Percentiles rank a stretch among this genome's conserved stretches.
phyloP scores from a whole-genome alignment of 1,140 invertebrate genomes.

The Ceratina calcarata region DNA sequence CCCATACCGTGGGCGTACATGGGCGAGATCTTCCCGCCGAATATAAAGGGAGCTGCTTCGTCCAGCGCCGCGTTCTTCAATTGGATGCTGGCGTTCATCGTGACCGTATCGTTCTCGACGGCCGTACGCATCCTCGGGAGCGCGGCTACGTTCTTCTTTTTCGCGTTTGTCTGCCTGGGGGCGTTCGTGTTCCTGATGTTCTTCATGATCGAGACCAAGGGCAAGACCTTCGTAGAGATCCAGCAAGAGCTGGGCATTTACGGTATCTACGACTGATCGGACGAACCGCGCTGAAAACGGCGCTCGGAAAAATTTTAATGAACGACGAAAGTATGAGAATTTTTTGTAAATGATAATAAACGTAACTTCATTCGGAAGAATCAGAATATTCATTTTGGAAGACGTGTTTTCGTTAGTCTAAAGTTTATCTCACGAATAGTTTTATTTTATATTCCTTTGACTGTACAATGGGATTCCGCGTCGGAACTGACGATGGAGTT shows the following conservation, averaged over 20 bases:
- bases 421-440: no score
- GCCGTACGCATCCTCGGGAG: conserved; percentile 81
- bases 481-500: no score
- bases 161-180: conserved; percentile 83
- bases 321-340: no score
- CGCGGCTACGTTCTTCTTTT: conserved; percentile 85
- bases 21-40: conserved; percentile 83
- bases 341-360: no score
- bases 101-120: conserved; percentile 84
- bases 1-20: conserved; percentile 86
- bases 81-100: conserved; percentile 86
- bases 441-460: no score
- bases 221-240: conserved; percentile 84
- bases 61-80: conserved; percentile 84
- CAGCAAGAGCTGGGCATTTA: conserved; percentile 67
- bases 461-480: no score
- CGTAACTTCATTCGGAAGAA: no score
- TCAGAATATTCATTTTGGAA: no score
- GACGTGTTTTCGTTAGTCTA: no score
- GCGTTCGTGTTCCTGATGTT: conserved; percentile 84
- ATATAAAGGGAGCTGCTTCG: conserved; percentile 84
- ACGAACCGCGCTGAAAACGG: no score
- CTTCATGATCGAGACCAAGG: conserved; percentile 86
- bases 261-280: neutral
- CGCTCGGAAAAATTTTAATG: no score